Evolutionary conservation across 2,797 vertebrate genomes (phyloP).

Genomic region (Scolopax bukidnonensis): DNA sequence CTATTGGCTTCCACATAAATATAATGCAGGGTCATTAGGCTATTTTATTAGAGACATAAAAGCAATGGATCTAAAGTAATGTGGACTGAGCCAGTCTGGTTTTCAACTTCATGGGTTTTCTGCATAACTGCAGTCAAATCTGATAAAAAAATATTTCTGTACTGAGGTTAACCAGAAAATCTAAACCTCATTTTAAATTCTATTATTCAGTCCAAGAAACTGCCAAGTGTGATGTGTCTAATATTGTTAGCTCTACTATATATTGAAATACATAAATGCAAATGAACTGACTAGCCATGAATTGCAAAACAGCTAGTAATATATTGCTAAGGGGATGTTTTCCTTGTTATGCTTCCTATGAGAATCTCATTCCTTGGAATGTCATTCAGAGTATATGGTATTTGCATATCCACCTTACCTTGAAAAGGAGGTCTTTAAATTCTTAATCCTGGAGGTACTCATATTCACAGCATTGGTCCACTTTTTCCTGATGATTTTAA

Average conservation of each 20-base stretch:
- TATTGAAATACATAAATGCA: conserved; percentile 40
- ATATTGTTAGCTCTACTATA: conserved; percentile 26
- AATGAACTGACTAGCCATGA: conserved; percentile 8
- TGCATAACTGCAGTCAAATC: background rate
- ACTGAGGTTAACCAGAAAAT: background rate
- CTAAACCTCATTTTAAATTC: background rate
- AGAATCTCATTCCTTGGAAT: conserved; percentile 11
- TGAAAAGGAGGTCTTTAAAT: background rate
- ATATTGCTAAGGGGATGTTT: background rate
- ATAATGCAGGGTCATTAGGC: background rate
- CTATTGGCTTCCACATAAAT: background rate
- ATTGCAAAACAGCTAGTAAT: conserved; percentile 28
- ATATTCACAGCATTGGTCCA: background rate
- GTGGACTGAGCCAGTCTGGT: background rate
- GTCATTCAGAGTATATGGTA: background rate
- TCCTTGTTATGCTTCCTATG: background rate
- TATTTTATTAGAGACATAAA: background rate
- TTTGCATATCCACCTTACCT: background rate
- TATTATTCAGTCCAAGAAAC: conserved; percentile 13
- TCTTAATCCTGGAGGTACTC: background rate
- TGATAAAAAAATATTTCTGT: background rate
- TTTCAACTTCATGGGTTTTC: background rate
- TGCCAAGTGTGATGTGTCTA: background rate
- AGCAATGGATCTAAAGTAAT: background rate
- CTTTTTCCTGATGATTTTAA: background rate